Conservation (phyloP, 30 jellyfish, hydroid and myxozoan genomes). For the Chrysaora quinquecirrha region DNA sequence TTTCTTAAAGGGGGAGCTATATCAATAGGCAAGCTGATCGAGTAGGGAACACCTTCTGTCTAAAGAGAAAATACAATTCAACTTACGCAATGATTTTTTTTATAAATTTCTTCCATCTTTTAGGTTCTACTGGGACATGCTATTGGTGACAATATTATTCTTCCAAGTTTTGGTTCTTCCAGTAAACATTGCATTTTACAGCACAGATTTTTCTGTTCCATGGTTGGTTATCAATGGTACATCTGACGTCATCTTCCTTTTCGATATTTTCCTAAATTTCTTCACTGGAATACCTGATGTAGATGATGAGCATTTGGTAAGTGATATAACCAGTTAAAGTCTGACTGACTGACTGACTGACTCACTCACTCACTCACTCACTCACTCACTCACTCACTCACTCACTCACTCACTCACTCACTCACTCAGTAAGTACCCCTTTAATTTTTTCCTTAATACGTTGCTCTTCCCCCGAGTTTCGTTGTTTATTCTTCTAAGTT, state of each 20-base stretch:
- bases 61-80: too few species aligned
- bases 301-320: conserved; percentile 64
- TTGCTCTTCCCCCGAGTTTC: background rate
- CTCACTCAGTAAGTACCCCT: background rate
- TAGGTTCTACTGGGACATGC: conserved; percentile 78
- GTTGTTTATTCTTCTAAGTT: background rate
- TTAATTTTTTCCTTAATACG: background rate
- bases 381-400: background rate
- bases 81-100: too few species aligned
- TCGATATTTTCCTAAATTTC: conserved; percentile 53
- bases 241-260: conserved; percentile 37
- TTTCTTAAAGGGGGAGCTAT: too few species aligned
- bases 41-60: too few species aligned
- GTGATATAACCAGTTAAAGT: too few species aligned
- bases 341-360: background rate
- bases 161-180: conserved; percentile 71
- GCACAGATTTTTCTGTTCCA: conserved; percentile 37
- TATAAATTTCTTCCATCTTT: background rate
- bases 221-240: conserved; percentile 69
- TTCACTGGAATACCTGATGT: conserved; percentile 65
- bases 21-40: too few species aligned
- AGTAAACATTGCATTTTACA: conserved; percentile 67
- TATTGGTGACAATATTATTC: conserved; percentile 44
- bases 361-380: background rate
- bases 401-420: background rate